Evolutionary conservation across 2,113 vertebrate genomes (phyloP).

Genomic region (Tachysurus fulvidraco): DNA sequence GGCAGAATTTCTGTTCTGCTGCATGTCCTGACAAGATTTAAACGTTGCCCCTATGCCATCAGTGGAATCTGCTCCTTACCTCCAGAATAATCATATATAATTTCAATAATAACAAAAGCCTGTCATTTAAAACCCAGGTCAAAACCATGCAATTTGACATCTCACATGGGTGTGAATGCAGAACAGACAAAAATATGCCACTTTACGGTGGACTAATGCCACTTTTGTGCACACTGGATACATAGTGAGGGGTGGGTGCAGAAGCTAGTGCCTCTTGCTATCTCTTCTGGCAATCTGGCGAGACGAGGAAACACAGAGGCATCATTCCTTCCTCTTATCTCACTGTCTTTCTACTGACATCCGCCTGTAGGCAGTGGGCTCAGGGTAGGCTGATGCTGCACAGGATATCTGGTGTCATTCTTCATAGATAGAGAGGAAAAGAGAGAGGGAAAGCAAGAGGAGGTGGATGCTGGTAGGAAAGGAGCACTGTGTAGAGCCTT

Average conservation of each 20-base stretch:
- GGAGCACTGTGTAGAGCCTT: conserved; percentile 17
- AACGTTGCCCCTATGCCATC: conserved; percentile 64
- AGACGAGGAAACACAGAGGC: conserved; percentile 72
- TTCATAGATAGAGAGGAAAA: conserved; percentile 59
- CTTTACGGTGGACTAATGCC: neutral
- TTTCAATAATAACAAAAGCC: conserved; percentile 57
- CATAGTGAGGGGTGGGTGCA: neutral
- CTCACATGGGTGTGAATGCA: neutral
- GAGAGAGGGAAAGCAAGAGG: conserved; percentile 12
- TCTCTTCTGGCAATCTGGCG: conserved; percentile 68
- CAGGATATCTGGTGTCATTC: conserved; percentile 68
- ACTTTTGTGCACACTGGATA: neutral
- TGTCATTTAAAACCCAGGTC: conserved; percentile 41
- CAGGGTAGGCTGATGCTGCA: conserved; percentile 64
- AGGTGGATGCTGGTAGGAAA: conserved; percentile 45
- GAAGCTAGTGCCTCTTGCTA: conserved; percentile 52
- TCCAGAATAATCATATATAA: conserved; percentile 55
- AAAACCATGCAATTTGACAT: conserved; percentile 9
- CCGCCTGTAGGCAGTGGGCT: conserved; percentile 68
- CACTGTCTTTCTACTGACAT: conserved; percentile 67
- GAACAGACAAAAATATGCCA: neutral
- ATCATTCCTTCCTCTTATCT: conserved; percentile 73
- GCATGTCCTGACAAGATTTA: conserved; percentile 68
- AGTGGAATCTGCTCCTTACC: conserved; percentile 60
- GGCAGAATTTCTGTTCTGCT: conserved; percentile 57